These are phyloP conservation scores for Argynnis bischoffii DNA, from an alignment of 2,888 invertebrate genomes.

Conservation along the genomic window DNA sequence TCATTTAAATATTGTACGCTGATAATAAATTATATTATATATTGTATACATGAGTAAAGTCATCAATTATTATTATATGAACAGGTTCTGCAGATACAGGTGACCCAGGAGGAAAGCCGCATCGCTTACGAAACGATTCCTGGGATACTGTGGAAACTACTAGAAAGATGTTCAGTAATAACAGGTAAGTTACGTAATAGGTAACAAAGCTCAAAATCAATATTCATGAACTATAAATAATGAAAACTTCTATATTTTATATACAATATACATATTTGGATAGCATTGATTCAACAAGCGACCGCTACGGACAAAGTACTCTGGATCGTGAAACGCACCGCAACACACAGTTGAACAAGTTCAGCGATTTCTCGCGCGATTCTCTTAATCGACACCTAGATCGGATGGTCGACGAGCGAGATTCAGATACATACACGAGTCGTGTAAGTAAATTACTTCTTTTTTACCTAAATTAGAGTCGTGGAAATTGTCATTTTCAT, in stretches of 20 bases:
- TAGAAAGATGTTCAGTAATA: constrained; percentile 85
- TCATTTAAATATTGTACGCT: neutral
- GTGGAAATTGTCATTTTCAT: constrained; percentile 4
- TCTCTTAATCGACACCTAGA: constrained; percentile 74
- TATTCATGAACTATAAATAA: neutral
- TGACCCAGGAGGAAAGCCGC: constrained; percentile 70
- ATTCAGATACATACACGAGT: constrained; percentile 70
- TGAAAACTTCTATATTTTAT: neutral
- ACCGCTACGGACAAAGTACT: constrained; percentile 59
- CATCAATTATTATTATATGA: constrained; percentile 20
- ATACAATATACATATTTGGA: constrained; percentile 25
- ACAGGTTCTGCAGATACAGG: constrained; percentile 54
- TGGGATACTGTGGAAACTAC: constrained; percentile 93
- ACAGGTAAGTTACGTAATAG: constrained; percentile 54
- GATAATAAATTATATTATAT: neutral
- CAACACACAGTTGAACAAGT: constrained; percentile 84
- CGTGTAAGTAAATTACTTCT: constrained; percentile 57
- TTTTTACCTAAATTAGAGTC: constrained; percentile 21
- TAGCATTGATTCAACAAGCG: constrained; percentile 38
- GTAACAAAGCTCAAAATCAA: neutral
- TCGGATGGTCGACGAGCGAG: constrained; percentile 69
- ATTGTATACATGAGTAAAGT: neutral
- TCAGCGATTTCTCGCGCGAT: constrained; percentile 68
- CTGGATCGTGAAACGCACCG: constrained; percentile 84
- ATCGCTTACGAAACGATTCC: constrained; percentile 84